A percentile compares a stretch with the other conserved stretches of the same genome.
These are phyloP conservation scores for Marronus borbonicus DNA, from an alignment of 2,888 invertebrate genomes.

Conservation along the genomic window DNA sequence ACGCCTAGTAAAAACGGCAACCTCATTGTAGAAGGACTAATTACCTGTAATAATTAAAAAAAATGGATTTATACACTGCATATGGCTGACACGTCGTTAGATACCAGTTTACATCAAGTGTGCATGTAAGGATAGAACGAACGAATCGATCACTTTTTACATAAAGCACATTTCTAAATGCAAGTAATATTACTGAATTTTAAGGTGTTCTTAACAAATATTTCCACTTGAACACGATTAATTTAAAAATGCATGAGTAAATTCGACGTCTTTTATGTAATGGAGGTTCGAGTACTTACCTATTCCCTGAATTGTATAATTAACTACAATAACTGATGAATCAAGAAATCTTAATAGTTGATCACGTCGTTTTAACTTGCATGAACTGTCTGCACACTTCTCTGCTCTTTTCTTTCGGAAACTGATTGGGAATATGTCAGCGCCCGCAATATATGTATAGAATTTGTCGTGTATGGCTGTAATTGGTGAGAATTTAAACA, in stretches of 20 bases:
- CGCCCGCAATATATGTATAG: constrained; percentile 63
- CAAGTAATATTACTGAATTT: background rate
- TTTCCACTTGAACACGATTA: too few relatives aligned
- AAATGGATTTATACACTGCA: background rate
- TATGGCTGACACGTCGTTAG: constrained; percentile 38
- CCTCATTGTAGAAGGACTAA: constrained; percentile 72
- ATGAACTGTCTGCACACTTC: background rate
- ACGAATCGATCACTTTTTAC: background rate
- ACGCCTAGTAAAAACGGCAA: constrained; percentile 72
- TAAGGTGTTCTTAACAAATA: too few relatives aligned
- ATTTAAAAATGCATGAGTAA: background rate
- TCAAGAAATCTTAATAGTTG: background rate
- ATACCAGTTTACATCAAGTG: background rate
- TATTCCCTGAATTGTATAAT: background rate
- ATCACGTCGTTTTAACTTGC: constrained; percentile 39
- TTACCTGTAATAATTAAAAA: constrained; percentile 19
- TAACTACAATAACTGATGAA: background rate
- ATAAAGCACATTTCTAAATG: background rate
- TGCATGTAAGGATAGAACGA: background rate
- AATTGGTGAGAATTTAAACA: constrained; percentile 73
- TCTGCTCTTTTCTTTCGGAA: constrained; percentile 34
- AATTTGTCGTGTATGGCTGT: constrained; percentile 72
- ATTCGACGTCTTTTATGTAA: background rate
- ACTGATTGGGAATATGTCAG: constrained; percentile 55
- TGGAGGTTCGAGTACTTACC: background rate